phyloP scores from a whole-genome alignment of 2,888 invertebrate species.

The Eurois occulta region DNA sequence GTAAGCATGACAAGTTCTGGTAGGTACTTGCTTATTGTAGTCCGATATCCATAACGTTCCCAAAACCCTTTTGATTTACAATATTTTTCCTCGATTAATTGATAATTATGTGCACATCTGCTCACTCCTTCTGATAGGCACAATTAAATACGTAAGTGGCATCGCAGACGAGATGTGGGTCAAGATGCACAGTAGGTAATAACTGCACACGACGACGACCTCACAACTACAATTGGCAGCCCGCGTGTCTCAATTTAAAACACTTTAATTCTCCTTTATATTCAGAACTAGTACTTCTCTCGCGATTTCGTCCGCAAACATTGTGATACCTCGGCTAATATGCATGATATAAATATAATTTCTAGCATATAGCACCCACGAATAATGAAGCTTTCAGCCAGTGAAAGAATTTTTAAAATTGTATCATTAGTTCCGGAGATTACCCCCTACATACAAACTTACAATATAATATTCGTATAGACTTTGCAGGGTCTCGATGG shows the following conservation, averaged over 20 bases:
- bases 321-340: no score
- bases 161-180: slow-evolving; percentile 7
- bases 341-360: no score
- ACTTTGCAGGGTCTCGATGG: neutral
- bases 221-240: slow-evolving; percentile 16
- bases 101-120: neutral
- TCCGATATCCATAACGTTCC: neutral
- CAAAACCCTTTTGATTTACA: neutral
- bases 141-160: neutral
- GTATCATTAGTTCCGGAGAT: no score
- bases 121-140: neutral
- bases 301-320: no score
- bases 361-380: no score
- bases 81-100: neutral
- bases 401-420: no score
- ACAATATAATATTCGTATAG: no score
- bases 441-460: no score
- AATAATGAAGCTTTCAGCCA: no score
- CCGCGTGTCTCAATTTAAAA: neutral
- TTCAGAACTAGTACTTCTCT: neutral
- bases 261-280: neutral
- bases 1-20: neutral
- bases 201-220: neutral
- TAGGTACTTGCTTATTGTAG: neutral
- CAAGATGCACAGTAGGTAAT: neutral